Percentiles rank a stretch among this genome's conserved stretches.
Evolutionary conservation across 2,797 vertebrate genomes (phyloP).

Genomic region (Lindbergichthys nudifrons): DNA sequence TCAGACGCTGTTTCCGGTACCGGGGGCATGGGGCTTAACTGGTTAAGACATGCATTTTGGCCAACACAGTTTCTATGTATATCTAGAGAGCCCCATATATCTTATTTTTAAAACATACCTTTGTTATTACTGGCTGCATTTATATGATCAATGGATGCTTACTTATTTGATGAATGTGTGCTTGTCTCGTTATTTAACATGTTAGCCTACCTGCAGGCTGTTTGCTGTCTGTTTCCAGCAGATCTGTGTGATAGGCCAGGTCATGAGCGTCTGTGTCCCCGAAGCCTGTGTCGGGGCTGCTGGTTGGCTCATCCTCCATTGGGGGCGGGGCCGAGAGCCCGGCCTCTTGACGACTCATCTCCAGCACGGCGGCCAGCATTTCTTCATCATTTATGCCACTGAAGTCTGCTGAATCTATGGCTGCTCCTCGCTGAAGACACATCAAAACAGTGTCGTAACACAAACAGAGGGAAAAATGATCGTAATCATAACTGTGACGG

Average conservation of each 20-base stretch:
- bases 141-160: too few species aligned
- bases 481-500: background rate
- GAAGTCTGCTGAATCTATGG: constrained; percentile 84
- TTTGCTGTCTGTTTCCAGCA: constrained; percentile 87
- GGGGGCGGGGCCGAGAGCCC: constrained; percentile 77
- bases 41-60: background rate
- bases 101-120: too few species aligned
- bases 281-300: constrained; percentile 97
- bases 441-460: background rate
- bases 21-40: too few species aligned
- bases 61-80: background rate
- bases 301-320: constrained; percentile 87
- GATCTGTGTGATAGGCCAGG: constrained; percentile 87
- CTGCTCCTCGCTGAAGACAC: constrained; percentile 79
- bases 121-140: too few species aligned
- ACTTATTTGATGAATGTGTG: too few species aligned
- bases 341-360: constrained; percentile 92
- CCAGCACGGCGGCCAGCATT: constrained; percentile 92
- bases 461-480: background rate
- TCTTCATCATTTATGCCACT: constrained; percentile 93
- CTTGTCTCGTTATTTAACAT: too few species aligned
- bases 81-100: background rate
- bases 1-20: too few species aligned
- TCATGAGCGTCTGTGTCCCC: constrained; percentile 93
- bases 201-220: constrained; percentile 78